phyloP scores from a whole-genome alignment of 1,140 invertebrate species.

The Chironomus tepperi region DNA sequence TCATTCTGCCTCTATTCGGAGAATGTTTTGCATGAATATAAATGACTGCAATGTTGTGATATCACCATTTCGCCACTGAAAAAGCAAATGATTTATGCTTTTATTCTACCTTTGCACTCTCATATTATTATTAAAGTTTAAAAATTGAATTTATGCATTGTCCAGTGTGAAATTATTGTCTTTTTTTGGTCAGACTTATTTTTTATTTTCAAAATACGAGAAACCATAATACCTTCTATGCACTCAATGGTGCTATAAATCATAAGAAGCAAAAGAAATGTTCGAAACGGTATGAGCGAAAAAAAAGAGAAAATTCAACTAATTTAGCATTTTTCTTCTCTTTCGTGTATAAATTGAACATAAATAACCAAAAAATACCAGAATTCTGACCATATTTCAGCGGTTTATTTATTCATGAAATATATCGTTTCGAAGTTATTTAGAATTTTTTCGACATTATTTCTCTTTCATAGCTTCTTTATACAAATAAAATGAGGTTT shows the following conservation, averaged over 20 bases:
- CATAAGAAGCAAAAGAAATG: not conserved
- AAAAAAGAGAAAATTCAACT: constrained; percentile 14
- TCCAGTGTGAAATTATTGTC: constrained; percentile 7
- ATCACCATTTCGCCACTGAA: constrained; percentile 1
- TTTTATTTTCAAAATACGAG: too few species aligned
- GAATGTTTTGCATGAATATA: too few species aligned
- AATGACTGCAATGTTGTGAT: constrained; percentile 1
- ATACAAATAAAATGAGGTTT: constrained; percentile 16
- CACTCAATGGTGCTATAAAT: too few species aligned
- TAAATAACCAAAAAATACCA: constrained; percentile 12
- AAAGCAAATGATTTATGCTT: not conserved
- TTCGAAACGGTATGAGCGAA: not conserved
- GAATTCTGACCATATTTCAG: constrained; percentile 20
- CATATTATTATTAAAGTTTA: not conserved
- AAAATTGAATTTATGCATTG: constrained; percentile 9
- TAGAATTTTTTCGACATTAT: not conserved
- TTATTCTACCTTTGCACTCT: not conserved
- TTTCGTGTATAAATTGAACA: constrained; percentile 18
- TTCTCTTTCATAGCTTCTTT: not conserved
- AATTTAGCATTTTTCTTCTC: constrained; percentile 18
- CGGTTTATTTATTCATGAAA: constrained; percentile 21
- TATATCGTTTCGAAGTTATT: constrained; percentile 2
- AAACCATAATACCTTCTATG: too few species aligned
- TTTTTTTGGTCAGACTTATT: not conserved
- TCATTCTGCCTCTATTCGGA: too few species aligned